A percentile compares a stretch with the other conserved stretches of the same genome.
Evolutionary conservation across 1,140 invertebrate species (phyloP).

Genomic region (Acyrthosiphon pisum): DNA sequence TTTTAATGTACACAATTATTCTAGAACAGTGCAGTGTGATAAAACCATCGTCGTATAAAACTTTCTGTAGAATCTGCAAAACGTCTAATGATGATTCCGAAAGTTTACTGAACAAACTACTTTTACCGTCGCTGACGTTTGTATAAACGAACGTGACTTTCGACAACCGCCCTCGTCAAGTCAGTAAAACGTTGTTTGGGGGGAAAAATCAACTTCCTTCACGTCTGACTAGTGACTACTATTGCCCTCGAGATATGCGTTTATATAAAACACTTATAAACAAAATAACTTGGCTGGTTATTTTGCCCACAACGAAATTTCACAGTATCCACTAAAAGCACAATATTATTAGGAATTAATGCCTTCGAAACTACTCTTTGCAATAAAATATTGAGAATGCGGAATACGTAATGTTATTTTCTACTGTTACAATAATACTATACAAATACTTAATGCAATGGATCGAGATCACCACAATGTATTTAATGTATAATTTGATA

Average conservation of each 20-base stretch:
- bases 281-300: neutral
- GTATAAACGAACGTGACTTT: slow-evolving; percentile 1
- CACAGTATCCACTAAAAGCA: neutral
- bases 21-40: neutral
- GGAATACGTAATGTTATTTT: neutral
- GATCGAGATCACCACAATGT: neutral
- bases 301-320: neutral
- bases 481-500: neutral
- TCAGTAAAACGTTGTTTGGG: neutral
- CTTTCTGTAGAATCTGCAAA: slow-evolving; percentile 29
- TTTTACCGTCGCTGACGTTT: neutral
- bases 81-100: slow-evolving; percentile 40
- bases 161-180: neutral
- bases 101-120: slow-evolving; percentile 33
- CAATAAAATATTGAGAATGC: neutral
- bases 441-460: neutral
- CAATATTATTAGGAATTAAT: slow-evolving; percentile 2
- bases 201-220: neutral
- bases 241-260: slow-evolving; percentile 21
- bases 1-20: neutral
- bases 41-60: neutral
- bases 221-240: neutral
- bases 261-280: slow-evolving; percentile 8
- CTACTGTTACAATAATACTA: neutral
- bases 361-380: neutral